These are phyloP conservation scores for Montipora capitata DNA, from an alignment of 92 coral and sea anemone species.

Conservation along the genomic window DNA sequence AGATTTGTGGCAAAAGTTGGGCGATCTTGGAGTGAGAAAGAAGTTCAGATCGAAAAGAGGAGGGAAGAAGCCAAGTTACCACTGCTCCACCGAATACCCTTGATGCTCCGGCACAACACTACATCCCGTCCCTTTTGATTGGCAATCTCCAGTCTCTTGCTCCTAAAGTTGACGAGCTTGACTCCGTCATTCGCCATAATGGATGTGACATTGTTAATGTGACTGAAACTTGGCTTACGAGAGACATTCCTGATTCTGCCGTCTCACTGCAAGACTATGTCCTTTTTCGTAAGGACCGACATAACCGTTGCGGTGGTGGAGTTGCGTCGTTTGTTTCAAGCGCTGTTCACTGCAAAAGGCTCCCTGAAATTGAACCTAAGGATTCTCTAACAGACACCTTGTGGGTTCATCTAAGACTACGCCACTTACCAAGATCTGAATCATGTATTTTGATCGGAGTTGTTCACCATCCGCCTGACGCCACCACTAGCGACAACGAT, in stretches of 20 bases:
- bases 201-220: neutral
- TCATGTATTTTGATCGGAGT: neutral
- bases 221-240: neutral
- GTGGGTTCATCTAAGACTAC: neutral
- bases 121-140: too few relatives aligned
- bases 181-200: neutral
- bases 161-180: neutral
- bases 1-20: too few relatives aligned
- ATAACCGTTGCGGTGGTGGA: neutral
- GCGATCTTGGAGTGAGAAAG: too few relatives aligned
- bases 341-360: neutral
- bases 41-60: too few relatives aligned
- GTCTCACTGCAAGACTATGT: neutral
- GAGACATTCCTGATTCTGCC: conserved; percentile 3
- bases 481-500: neutral
- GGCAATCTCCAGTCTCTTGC: too few relatives aligned
- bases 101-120: too few relatives aligned
- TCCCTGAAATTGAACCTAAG: neutral
- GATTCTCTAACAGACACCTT: neutral
- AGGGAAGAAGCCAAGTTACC: too few relatives aligned
- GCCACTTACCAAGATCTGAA: neutral
- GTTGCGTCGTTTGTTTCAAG: neutral
- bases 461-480: neutral
- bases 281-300: neutral
- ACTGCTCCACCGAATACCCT: too few relatives aligned